These are phyloP conservation scores for Drosophila borealis DNA, from an alignment of 2,888 invertebrate species.

Conservation along the genomic window DNA sequence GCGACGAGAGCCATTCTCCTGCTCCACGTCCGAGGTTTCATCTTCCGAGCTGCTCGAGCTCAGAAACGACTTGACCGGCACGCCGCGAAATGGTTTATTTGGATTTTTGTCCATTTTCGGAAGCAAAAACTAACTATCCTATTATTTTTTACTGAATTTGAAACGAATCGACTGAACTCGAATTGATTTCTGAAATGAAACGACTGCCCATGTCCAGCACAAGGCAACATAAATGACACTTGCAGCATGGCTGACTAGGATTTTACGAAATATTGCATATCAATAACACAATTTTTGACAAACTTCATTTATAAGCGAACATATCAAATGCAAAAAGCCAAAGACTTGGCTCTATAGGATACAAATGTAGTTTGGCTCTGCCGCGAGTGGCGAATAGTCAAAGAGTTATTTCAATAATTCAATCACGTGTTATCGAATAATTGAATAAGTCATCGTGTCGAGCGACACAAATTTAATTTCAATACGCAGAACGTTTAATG, in stretches of 20 bases:
- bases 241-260: too few species aligned
- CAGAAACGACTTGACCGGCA: background rate
- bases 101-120: conserved; percentile 1
- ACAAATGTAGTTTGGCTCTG: conserved; percentile 4
- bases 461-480: conserved; percentile 79
- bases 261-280: too few species aligned
- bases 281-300: background rate
- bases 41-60: conserved; percentile 10
- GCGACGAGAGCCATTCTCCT: conserved; percentile 20
- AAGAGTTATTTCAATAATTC: conserved; percentile 72
- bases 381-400: conserved; percentile 4
- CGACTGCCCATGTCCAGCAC: background rate
- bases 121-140: background rate
- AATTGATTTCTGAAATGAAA: background rate
- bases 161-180: background rate
- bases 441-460: conserved; percentile 79
- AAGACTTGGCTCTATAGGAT: conserved; percentile 1
- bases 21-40: background rate
- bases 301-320: too few species aligned
- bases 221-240: too few species aligned
- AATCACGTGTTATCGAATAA: conserved; percentile 79
- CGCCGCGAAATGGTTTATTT: background rate
- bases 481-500: conserved; percentile 73
- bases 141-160: background rate
- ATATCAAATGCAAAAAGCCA: too few species aligned